phyloP scores from a whole-genome alignment of 2,113 vertebrate genomes.

The Panthera uncia region DNA sequence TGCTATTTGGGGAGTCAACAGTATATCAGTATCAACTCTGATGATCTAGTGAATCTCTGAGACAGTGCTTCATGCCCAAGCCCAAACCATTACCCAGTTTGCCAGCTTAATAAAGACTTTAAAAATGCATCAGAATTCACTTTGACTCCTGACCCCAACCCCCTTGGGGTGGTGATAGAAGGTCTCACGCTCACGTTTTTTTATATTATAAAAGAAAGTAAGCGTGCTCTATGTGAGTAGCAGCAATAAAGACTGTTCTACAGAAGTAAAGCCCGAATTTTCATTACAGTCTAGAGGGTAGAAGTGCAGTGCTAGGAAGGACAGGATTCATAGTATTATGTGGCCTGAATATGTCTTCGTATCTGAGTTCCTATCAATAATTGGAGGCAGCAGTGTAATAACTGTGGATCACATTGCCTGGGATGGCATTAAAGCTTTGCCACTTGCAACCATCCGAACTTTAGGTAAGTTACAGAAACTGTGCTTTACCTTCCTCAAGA shows the following conservation, averaged over 20 bases:
- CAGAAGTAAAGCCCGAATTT: neutral
- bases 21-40: neutral
- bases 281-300: neutral
- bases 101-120: neutral
- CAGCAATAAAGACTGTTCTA: neutral
- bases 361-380: neutral
- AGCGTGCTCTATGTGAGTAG: neutral
- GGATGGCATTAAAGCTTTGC: neutral
- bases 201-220: neutral
- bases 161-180: neutral
- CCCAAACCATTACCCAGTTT: constrained; percentile 8
- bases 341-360: neutral
- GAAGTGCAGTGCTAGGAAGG: neutral
- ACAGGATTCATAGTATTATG: neutral
- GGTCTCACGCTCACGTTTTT: neutral
- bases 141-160: constrained; percentile 6
- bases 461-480: neutral
- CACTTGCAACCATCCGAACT: neutral
- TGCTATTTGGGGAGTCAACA: neutral
- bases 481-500: neutral
- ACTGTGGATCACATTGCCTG: neutral
- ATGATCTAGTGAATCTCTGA: neutral
- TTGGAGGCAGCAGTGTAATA: neutral
- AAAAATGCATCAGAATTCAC: constrained; percentile 6
- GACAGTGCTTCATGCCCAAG: neutral